phyloP scores from a whole-genome alignment of 2,888 invertebrate genomes.

The Scaptomyza reducta region DNA sequence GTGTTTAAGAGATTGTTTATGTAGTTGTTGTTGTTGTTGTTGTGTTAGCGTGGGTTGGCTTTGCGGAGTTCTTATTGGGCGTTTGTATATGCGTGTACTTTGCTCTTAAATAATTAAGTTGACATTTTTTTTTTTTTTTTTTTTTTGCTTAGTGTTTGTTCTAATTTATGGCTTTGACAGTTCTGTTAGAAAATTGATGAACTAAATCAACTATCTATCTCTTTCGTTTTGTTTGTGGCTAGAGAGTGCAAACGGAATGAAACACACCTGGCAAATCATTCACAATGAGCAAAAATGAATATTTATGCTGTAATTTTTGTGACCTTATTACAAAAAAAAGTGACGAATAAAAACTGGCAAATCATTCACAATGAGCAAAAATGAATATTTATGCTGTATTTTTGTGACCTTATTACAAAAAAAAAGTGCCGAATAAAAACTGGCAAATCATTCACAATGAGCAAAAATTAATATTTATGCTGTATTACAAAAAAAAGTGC shows the following conservation, averaged over 20 bases:
- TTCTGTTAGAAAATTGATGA: constrained; percentile 33
- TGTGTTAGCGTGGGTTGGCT: constrained; percentile 28
- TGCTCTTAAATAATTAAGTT: constrained; percentile 40
- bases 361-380: no score
- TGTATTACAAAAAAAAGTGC: no score
- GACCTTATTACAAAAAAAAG: no score
- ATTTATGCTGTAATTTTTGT: no score
- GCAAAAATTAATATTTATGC: no score
- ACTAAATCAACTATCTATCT: constrained; percentile 11
- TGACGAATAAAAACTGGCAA: no score
- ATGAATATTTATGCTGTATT: no score
- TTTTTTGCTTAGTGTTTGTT: constrained; percentile 49
- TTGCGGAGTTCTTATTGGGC: constrained; percentile 38
- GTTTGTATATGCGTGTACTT: constrained; percentile 23
- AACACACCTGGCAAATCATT: constrained; percentile 29
- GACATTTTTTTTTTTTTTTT: constrained; percentile 15
- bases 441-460: no score
- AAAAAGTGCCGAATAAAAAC: no score
- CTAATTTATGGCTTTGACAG: constrained; percentile 55
- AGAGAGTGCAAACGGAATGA: neutral
- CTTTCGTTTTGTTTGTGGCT: constrained; percentile 4
- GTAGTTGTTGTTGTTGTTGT: constrained; percentile 30
- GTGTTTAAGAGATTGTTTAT: neutral
- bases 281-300: no score
- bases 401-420: no score